Percentiles rank a stretch among this genome's conserved stretches.
These are phyloP conservation scores for Sebastes oblongus DNA, from an alignment of 2,797 vertebrate species.

Conservation along the genomic window DNA sequence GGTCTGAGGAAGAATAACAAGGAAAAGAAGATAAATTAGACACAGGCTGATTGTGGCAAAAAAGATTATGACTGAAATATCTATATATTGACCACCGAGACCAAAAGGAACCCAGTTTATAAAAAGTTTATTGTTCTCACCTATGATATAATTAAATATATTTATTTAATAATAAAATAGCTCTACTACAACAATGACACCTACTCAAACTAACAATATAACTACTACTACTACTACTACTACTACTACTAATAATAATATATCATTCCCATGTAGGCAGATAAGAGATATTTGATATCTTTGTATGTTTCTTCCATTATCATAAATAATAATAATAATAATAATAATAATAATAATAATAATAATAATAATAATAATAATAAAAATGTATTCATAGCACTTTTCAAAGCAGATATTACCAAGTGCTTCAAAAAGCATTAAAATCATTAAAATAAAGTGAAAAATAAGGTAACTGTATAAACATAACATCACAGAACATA, in stretches of 20 bases:
- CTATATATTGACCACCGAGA: background rate
- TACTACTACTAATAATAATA: fast-evolving
- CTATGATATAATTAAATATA: background rate
- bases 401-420: too few relatives aligned
- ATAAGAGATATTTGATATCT: background rate
- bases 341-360: background rate
- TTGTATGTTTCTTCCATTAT: background rate
- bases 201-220: too few relatives aligned
- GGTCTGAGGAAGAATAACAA: background rate
- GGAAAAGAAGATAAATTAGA: background rate
- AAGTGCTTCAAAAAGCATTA: too few relatives aligned
- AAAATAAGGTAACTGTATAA: too few relatives aligned
- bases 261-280: too few relatives aligned
- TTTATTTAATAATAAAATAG: background rate
- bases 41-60: background rate
- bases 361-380: background rate
- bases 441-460: too few relatives aligned
- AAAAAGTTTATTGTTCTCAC: background rate
- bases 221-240: too few relatives aligned
- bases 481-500: too few relatives aligned
- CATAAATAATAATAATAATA: background rate
- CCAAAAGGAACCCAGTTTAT: background rate
- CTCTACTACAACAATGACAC: background rate
- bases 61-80: background rate
- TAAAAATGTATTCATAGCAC: background rate